Conservation (phyloP, 2,888 invertebrate genomes). For the Hemithea aestivaria region DNA sequence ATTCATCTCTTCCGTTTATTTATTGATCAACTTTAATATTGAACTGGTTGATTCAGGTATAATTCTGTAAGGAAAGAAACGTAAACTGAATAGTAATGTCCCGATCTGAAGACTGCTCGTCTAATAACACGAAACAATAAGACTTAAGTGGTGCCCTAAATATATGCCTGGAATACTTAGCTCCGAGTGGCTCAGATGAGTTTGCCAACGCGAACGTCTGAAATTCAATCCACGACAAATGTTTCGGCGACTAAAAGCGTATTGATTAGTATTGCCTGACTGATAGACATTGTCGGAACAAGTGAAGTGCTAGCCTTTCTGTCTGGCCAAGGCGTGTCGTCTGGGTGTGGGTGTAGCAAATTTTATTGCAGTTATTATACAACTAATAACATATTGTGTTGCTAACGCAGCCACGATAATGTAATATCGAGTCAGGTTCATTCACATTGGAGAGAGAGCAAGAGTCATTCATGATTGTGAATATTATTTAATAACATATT, state of each 20-base stretch:
- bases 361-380: conserved; percentile 39
- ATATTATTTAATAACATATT: conserved; percentile 23
- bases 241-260: conserved; percentile 46
- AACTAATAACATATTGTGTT: conserved; percentile 37
- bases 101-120: background rate
- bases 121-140: no score
- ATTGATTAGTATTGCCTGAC: conserved; percentile 57
- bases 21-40: no score
- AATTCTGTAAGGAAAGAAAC: no score
- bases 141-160: no score
- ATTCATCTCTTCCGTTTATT: no score
- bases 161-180: conserved; percentile 10
- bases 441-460: conserved; percentile 39
- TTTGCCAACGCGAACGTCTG: conserved; percentile 29
- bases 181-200: conserved; percentile 9
- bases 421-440: conserved; percentile 44
- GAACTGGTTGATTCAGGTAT: no score
- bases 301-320: conserved; percentile 31
- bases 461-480: conserved; percentile 34
- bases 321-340: conserved; percentile 38
- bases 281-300: conserved; percentile 40
- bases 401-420: conserved; percentile 36
- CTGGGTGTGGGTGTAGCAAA: conserved; percentile 38
- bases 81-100: no score
- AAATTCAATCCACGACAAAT: conserved; percentile 40